Conservation (phyloP, 2,113 vertebrate species). For the Dinomys branickii region DNA sequence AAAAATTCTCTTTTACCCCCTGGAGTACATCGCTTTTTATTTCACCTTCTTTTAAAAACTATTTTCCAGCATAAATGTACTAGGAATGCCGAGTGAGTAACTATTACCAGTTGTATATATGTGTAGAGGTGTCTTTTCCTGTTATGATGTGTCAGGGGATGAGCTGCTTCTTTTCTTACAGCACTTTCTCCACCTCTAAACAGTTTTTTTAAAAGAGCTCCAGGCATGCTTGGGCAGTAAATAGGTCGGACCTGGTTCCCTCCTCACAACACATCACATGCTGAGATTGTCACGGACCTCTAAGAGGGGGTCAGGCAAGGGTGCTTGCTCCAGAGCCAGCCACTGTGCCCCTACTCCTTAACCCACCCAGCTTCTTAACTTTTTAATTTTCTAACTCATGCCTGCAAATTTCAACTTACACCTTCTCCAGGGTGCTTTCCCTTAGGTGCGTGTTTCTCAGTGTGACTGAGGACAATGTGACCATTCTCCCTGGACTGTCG, state of each 20-base stretch:
- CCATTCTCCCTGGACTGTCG: background rate
- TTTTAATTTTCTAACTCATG: conserved; percentile 29
- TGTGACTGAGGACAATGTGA: background rate
- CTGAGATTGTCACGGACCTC: background rate
- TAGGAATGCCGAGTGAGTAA: background rate
- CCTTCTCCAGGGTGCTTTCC: background rate
- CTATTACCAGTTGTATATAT: background rate
- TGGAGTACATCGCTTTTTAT: background rate
- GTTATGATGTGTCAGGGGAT: background rate
- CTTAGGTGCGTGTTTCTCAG: background rate
- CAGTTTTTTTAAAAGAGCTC: background rate
- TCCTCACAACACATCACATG: background rate
- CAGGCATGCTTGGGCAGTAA: background rate
- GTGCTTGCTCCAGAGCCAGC: background rate
- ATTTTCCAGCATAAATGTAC: background rate
- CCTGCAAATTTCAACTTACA: background rate
- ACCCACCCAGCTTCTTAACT: background rate
- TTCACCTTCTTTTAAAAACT: background rate
- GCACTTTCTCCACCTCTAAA: background rate
- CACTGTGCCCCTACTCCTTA: background rate
- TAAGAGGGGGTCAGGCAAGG: background rate
- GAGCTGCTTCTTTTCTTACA: background rate
- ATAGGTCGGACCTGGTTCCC: background rate
- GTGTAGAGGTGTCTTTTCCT: background rate
- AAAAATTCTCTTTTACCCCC: background rate